Evolutionary conservation across 2,888 invertebrate species (phyloP).

Genomic region (Trimorus sp.): DNA sequence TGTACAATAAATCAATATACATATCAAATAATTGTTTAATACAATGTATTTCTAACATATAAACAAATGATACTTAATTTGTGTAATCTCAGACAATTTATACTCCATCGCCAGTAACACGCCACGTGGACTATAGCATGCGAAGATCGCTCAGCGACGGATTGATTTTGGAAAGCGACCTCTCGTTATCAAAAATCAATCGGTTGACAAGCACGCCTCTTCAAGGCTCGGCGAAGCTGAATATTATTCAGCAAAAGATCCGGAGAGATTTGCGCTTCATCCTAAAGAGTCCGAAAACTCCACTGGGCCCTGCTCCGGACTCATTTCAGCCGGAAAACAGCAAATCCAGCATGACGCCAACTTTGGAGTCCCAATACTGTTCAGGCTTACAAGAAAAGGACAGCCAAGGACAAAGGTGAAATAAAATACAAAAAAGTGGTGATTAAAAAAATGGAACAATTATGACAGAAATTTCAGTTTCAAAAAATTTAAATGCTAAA

Average conservation of each 20-base stretch:
- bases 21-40: too few relatives aligned
- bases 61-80: too few relatives aligned
- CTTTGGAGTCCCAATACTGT: constrained; percentile 23
- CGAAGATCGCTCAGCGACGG: constrained; percentile 33
- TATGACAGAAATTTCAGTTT: too few relatives aligned
- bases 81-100: constrained; percentile 23
- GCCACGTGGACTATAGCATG: constrained; percentile 25
- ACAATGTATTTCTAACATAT: too few relatives aligned
- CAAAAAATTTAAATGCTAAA: too few relatives aligned
- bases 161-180: constrained; percentile 38
- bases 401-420: not conserved
- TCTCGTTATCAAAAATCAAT: constrained; percentile 71
- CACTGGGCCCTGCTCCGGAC: not conserved
- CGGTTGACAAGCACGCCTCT: constrained; percentile 77
- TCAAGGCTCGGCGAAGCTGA: constrained; percentile 64
- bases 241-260: constrained; percentile 64
- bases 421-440: not conserved
- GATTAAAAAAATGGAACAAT: too few relatives aligned
- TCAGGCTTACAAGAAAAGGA: not conserved
- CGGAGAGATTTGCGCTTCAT: constrained; percentile 63
- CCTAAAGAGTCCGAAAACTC: constrained; percentile 71
- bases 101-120: constrained; percentile 35
- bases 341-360: constrained; percentile 12
- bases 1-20: too few relatives aligned
- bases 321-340: not conserved